Percentiles rank a stretch among this genome's conserved stretches.
Evolutionary conservation across 2,797 vertebrate species (phyloP).

Genomic region (Leptodactylus fallax): DNA sequence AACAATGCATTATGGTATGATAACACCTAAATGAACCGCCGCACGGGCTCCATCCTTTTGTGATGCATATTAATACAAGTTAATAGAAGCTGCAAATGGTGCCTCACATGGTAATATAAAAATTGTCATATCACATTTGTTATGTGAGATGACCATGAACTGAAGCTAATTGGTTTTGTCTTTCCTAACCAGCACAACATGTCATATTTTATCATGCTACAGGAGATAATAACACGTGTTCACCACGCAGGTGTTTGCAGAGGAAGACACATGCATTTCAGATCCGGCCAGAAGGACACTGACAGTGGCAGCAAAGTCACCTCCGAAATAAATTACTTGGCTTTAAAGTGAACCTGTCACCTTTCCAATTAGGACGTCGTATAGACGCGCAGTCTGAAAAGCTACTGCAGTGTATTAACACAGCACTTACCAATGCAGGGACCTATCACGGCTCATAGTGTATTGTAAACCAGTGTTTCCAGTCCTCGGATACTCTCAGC

Average conservation of each 20-base stretch:
- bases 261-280: not conserved
- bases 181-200: conserved; percentile 59
- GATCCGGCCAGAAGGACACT: not conserved
- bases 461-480: too few species aligned
- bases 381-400: not conserved
- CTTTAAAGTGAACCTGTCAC: not conserved
- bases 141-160: conserved; percentile 57
- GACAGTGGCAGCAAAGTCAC: conserved; percentile 18
- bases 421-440: too few species aligned
- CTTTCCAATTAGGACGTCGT: not conserved
- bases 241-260: conserved; percentile 16
- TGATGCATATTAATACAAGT: conserved; percentile 60
- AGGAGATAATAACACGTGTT: conserved; percentile 38
- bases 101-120: conserved; percentile 55
- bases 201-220: conserved; percentile 61
- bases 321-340: not conserved
- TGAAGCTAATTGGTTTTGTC: conserved; percentile 63
- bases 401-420: not conserved
- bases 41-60: conserved; percentile 39
- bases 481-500: too few species aligned
- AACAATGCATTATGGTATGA: conserved; percentile 50
- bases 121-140: conserved; percentile 62
- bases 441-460: too few species aligned
- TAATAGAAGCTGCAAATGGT: conserved; percentile 61
- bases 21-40: conserved; percentile 55